A percentile compares a stretch with the other conserved stretches of the same genome.
Evolutionary conservation across 2,888 invertebrate species (phyloP).

Genomic region (Limnephilus auricula): DNA sequence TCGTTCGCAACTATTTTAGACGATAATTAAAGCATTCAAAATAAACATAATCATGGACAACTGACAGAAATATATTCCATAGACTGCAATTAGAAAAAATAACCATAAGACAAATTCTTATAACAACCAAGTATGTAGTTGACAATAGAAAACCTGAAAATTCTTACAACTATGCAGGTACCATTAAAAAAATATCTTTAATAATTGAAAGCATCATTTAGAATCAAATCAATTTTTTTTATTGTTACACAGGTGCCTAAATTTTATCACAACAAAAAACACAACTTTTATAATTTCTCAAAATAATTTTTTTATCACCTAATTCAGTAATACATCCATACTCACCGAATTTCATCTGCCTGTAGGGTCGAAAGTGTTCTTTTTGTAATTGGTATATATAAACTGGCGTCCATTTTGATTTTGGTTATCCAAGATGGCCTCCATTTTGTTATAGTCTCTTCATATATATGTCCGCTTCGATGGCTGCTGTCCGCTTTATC

Average conservation of each 20-base stretch:
- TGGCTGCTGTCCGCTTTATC: constrained; percentile 42
- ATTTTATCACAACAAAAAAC: neutral
- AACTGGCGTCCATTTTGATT: constrained; percentile 48
- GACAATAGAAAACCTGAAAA: constrained; percentile 18
- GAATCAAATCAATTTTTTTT: neutral
- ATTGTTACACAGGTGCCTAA: neutral
- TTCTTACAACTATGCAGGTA: neutral
- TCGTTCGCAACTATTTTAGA: neutral
- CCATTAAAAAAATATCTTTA: constrained; percentile 3
- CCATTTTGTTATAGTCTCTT: constrained; percentile 47
- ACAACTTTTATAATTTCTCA: neutral
- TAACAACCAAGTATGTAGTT: neutral
- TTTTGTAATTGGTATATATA: constrained; percentile 27
- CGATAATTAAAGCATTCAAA: no score
- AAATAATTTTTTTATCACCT: constrained; percentile 23
- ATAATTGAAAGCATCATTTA: neutral
- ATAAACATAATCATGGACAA: neutral
- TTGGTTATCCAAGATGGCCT: constrained; percentile 9
- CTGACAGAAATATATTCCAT: neutral
- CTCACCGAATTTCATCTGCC: constrained; percentile 53
- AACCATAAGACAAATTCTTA: neutral
- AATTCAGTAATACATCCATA: constrained; percentile 62
- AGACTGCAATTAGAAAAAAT: neutral
- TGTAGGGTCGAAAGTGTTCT: neutral
- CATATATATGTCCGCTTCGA: constrained; percentile 24